Evolutionary conservation across 2,888 invertebrate genomes (phyloP).

Genomic region (Dione vanillae): DNA sequence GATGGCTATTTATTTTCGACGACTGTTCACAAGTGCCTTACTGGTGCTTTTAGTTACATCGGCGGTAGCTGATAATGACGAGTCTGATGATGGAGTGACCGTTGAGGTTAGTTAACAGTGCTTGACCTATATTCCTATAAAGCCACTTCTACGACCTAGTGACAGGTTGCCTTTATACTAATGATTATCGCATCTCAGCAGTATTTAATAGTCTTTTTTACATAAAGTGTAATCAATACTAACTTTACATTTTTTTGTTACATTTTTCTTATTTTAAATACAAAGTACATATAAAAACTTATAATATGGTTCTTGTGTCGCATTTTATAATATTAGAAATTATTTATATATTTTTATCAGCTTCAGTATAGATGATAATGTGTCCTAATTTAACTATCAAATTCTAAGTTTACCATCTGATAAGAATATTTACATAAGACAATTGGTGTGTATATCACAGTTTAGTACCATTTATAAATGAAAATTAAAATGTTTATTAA

Average conservation of each 20-base stretch:
- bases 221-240: too few relatives aligned
- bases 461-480: background rate
- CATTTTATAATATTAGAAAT: background rate
- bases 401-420: slow-evolving; percentile 44
- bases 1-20: slow-evolving; percentile 71
- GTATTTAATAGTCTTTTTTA: background rate
- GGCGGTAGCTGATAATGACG: slow-evolving; percentile 57
- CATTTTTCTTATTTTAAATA: background rate
- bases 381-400: slow-evolving; percentile 42
- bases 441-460: background rate
- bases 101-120: slow-evolving; percentile 71
- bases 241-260: background rate
- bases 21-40: slow-evolving; percentile 62
- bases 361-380: background rate
- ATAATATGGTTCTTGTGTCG: background rate
- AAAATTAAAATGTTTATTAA: background rate
- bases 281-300: background rate
- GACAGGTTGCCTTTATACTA: background rate
- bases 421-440: slow-evolving; percentile 38
- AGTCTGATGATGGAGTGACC: slow-evolving; percentile 66
- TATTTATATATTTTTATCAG: background rate
- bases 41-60: slow-evolving; percentile 59
- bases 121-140: slow-evolving; percentile 48
- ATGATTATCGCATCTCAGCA: background rate
- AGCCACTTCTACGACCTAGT: background rate